Percentiles rank a stretch among this genome's conserved stretches.
These are phyloP conservation scores for Lepidurus packardi DNA, from an alignment of 1,140 invertebrate species.

Conservation along the genomic window DNA sequence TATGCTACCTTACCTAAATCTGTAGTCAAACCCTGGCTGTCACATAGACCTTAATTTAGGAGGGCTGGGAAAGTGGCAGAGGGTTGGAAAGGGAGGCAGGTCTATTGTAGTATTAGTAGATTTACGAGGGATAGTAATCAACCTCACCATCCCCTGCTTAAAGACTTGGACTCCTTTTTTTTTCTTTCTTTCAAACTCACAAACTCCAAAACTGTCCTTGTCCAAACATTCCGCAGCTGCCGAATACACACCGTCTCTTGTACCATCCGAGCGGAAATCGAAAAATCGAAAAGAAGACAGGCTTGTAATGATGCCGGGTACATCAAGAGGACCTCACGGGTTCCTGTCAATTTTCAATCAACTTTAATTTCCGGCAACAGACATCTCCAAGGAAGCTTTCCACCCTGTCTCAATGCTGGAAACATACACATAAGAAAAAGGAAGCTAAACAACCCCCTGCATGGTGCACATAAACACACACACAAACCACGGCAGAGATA, in stretches of 20 bases:
- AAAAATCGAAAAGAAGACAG: too few species aligned
- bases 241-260: too few species aligned
- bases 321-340: too few species aligned
- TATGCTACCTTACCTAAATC: constrained; percentile 7
- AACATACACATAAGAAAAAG: neutral
- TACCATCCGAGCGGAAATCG: too few species aligned
- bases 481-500: neutral
- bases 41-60: neutral
- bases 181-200: neutral
- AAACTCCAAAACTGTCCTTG: neutral
- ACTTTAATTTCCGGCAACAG: constrained; percentile 13
- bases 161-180: neutral
- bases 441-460: too few species aligned
- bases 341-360: neutral
- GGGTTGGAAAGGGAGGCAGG: neutral
- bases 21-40: neutral
- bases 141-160: neutral
- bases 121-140: constrained; percentile 19
- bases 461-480: neutral
- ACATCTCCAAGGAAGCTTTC: constrained; percentile 1
- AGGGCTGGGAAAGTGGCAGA: constrained; percentile 12
- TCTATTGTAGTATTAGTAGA: constrained; percentile 20
- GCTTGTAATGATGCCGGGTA: too few species aligned
- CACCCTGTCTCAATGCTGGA: neutral
- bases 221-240: too few species aligned